Evolutionary conservation across 1,140 invertebrate species (phyloP).

Genomic region (Caenorhabditis remanei): DNA sequence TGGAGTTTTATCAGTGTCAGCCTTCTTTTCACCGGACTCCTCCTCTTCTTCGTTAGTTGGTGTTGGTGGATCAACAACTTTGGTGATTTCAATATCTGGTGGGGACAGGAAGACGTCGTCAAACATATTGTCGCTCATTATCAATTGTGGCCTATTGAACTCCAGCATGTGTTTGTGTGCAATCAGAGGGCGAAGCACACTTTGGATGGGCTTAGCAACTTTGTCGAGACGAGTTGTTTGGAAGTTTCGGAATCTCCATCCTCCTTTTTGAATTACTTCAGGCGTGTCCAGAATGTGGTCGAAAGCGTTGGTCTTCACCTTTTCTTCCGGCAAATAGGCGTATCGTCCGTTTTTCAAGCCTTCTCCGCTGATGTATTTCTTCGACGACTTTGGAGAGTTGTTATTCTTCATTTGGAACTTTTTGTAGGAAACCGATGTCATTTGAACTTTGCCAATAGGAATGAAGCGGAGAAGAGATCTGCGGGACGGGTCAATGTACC

Average conservation of each 20-base stretch:
- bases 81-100: conserved; percentile 19
- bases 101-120: not conserved
- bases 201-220: not conserved
- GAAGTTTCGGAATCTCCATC: conserved; percentile 32
- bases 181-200: not conserved
- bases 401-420: not conserved
- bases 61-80: not conserved
- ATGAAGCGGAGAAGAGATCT: not conserved
- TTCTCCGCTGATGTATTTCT: not conserved
- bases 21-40: too few relatives aligned
- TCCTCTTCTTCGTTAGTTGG: not conserved
- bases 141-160: not conserved
- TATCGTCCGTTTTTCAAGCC: conserved; percentile 8
- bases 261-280: not conserved
- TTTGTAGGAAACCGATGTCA: not conserved
- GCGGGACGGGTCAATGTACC: not conserved
- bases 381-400: not conserved
- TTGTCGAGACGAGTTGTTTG: conserved; percentile 25
- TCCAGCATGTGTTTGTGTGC: not conserved
- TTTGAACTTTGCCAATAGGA: conserved; percentile 11
- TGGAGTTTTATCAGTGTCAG: not conserved
- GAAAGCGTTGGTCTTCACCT: conserved; percentile 15
- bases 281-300: not conserved
- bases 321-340: conserved; percentile 2
- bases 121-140: conserved; percentile 6